Base-by-base conservation (phyloP, 92 coral and sea anemone genomes). In the Phenganax subtilis region DNA sequence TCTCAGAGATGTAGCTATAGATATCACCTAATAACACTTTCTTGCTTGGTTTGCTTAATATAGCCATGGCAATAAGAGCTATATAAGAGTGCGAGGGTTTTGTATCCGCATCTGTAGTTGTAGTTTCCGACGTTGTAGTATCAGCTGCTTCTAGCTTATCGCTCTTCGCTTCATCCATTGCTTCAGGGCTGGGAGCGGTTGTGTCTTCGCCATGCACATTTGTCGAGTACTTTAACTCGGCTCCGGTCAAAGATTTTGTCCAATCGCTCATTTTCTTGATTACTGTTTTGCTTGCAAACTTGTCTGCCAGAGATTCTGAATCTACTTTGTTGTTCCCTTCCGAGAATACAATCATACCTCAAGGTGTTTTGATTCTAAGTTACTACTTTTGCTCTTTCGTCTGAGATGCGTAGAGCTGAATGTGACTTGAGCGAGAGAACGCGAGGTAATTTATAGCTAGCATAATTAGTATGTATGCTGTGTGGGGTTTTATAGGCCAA, bases 21-120 rank as follows among this genome's bases (percentile, higher is more conserved):
- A 96, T 96, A 75, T 96, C 99, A 3, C 99, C 99, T 8, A 96
- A 87, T 5, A 96, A 89, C 89, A 96, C 92, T 79, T 96, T 96
- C 84, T 92, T 96, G 86, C 87, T 89, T 16, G 92, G 86, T 52
- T 82, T 76, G 76, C 99, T 96, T 11, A 96, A 89, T 47, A 96
- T 96, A 51, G 99, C 99, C 99, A 96, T 96, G 6, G 99, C 99
- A 25, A 96, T 96, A 29, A 96, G 88, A 5, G 99, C 99, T 7
- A 96, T 96, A 76, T 96, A 96, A 0, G 99, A 96, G 67, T 96
- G 99, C 9, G 99, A 88, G 1, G 99, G 99, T 16, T 96, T 96
- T 31, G 93, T 92, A 55, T 96, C 99, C 5, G 91, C 98, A 17
- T 88, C 89, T 81, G 88, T 77, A 17, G 68, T 74, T 55, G 29